Conservation (phyloP, 2,888 invertebrate species). For the Tenthredo livida region DNA sequence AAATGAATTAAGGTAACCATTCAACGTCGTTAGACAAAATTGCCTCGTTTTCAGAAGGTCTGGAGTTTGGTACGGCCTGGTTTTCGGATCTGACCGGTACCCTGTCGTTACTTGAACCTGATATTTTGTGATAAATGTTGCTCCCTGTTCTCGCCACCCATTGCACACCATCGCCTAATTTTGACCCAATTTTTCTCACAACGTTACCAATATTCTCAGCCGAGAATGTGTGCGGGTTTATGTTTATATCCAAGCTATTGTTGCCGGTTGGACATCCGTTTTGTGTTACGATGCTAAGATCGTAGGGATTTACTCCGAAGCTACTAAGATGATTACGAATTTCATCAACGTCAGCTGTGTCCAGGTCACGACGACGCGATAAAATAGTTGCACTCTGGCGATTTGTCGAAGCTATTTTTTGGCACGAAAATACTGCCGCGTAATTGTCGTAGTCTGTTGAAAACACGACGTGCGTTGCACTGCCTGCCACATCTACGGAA, state of each 20-base stretch:
- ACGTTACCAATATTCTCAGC: conserved; percentile 86
- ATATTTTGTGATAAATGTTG: conserved; percentile 84
- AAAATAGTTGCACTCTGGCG: conserved; percentile 90
- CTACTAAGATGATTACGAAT: conserved; percentile 83
- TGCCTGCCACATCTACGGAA: conserved; percentile 85
- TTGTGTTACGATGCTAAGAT: conserved; percentile 87
- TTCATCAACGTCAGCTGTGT: conserved; percentile 86
- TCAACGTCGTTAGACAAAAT: conserved; percentile 74
- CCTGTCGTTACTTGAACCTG: conserved; percentile 75
- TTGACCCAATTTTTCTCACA: conserved; percentile 86
- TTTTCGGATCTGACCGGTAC: conserved; percentile 51
- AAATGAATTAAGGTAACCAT: conserved; percentile 73
- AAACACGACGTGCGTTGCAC: conserved; percentile 87
- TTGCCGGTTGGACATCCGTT: conserved; percentile 84
- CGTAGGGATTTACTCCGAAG: conserved; percentile 88
- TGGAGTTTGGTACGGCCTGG: conserved; percentile 55
- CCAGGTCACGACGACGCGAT: conserved; percentile 87
- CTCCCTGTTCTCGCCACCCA: conserved; percentile 86
- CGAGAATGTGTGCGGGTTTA: conserved; percentile 88
- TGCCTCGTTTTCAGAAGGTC: conserved; percentile 53
- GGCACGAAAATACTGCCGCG: conserved; percentile 90
- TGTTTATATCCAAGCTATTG: conserved; percentile 83
- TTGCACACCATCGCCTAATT: conserved; percentile 86
- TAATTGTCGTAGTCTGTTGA: conserved; percentile 87
- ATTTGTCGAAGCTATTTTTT: conserved; percentile 87